phyloP scores from a whole-genome alignment of 2,888 invertebrate species.

The Heliconius hortense region DNA sequence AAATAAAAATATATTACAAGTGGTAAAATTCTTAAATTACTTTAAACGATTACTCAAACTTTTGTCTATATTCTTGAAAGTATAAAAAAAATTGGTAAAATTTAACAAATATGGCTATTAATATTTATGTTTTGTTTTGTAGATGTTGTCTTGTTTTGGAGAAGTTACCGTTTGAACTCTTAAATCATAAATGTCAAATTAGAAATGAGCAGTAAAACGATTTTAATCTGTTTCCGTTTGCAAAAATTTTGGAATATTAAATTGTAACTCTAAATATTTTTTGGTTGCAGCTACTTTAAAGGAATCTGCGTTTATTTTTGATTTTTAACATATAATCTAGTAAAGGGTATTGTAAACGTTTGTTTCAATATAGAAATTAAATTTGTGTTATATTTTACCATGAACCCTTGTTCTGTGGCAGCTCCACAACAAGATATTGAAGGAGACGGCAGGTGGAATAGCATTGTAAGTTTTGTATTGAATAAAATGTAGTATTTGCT shows the following conservation, averaged over 20 bases:
- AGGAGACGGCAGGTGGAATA: slow-evolving; percentile 93
- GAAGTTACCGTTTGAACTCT: neutral
- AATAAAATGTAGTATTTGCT: neutral
- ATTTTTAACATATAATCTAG: slow-evolving; percentile 15
- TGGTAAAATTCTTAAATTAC: no score
- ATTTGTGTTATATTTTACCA: slow-evolving; percentile 49
- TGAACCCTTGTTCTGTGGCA: slow-evolving; percentile 89
- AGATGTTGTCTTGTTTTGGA: neutral
- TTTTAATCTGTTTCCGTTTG: slow-evolving; percentile 28
- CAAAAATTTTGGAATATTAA: slow-evolving; percentile 18
- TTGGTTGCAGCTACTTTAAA: neutral
- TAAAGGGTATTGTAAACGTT: neutral
- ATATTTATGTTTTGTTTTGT: neutral
- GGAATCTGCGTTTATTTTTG: slow-evolving; percentile 2
- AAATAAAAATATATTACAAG: no score
- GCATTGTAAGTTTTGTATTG: slow-evolving; percentile 77
- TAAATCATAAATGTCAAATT: slow-evolving; percentile 20
- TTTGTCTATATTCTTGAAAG: neutral
- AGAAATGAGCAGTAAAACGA: slow-evolving; percentile 11
- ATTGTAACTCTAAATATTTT: slow-evolving; percentile 10
- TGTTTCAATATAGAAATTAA: slow-evolving; percentile 6
- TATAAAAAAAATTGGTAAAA: neutral
- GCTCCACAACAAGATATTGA: slow-evolving; percentile 88
- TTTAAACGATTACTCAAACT: neutral
- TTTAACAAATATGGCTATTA: neutral